phyloP scores from a whole-genome alignment of 2,797 vertebrate genomes.

The Argyrosomus regius region DNA sequence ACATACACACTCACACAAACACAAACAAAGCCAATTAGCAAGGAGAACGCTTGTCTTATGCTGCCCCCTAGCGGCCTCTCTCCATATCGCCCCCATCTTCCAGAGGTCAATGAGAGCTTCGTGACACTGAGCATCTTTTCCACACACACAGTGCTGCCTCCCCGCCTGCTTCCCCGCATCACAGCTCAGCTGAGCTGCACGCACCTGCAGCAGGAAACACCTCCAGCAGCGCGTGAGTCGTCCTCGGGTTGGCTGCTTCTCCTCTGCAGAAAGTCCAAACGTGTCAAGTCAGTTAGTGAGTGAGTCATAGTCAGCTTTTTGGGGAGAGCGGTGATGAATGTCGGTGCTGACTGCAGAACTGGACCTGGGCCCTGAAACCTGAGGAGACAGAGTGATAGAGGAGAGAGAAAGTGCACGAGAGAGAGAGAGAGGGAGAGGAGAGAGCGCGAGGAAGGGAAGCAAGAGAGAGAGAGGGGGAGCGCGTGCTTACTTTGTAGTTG shows the following conservation, averaged over 20 bases:
- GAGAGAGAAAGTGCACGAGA: not conserved
- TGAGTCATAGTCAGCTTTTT: conserved; percentile 30
- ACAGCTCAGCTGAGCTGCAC: conserved; percentile 3
- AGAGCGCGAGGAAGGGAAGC: conserved; percentile 19
- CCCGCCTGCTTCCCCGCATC: conserved; percentile 1
- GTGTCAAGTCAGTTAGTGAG: conserved; percentile 17
- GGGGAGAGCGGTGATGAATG: conserved; percentile 49
- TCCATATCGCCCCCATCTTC: conserved; percentile 8
- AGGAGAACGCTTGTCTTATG: conserved; percentile 32
- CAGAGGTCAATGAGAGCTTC: conserved; percentile 55
- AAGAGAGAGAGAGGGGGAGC: conserved; percentile 39
- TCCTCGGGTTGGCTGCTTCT: not conserved
- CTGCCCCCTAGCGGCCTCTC: conserved; percentile 61
- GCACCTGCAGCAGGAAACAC: conserved; percentile 33
- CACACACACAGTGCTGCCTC: not conserved
- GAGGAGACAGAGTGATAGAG: conserved; percentile 19
- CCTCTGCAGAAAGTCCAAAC: conserved; percentile 11
- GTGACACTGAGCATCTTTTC: conserved; percentile 49
- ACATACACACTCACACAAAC: not conserved
- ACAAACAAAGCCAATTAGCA: conserved; percentile 12
- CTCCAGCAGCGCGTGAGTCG: not conserved
- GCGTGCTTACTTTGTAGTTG: conserved; percentile 65
- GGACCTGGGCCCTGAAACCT: conserved; percentile 54
- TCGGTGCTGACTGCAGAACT: conserved; percentile 41
- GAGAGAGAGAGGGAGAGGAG: conserved; percentile 12